These are phyloP conservation scores for Sakesphorus luctuosus DNA, from an alignment of 2,113 vertebrate species.

Conservation along the genomic window DNA sequence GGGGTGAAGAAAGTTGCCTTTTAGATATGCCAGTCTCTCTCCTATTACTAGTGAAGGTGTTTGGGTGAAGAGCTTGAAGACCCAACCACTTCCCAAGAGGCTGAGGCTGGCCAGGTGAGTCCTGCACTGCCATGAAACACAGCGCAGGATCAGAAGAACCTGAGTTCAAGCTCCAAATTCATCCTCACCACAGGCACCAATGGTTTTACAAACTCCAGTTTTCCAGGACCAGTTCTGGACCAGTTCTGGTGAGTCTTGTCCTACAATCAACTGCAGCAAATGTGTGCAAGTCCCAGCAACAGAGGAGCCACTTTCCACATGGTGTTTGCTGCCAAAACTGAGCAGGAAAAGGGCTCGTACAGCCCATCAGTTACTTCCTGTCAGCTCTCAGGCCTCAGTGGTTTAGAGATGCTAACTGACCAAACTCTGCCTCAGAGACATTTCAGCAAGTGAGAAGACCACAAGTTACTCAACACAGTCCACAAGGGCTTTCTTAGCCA, in stretches of 20 bases:
- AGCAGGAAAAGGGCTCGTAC: neutral
- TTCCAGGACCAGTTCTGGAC: no score
- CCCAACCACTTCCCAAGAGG: neutral
- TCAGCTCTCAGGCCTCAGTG: neutral
- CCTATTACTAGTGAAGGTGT: neutral
- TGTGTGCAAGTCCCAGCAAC: fast-evolving
- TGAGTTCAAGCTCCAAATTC: neutral
- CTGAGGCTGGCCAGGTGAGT: neutral
- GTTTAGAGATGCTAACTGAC: neutral
- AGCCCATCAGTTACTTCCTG: neutral
- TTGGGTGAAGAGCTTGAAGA: neutral
- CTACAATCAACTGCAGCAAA: neutral
- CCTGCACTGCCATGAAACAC: fast-evolving
- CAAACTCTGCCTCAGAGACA: neutral
- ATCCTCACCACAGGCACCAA: neutral
- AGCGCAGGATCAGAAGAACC: neutral
- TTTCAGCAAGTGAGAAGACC: neutral
- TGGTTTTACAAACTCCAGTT: neutral
- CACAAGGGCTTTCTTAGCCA: neutral
- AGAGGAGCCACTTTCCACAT: neutral
- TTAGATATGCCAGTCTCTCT: neutral
- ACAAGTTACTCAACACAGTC: neutral
- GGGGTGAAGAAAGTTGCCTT: neutral
- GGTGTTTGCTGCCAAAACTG: fast-evolving
- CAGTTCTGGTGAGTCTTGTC: neutral